Conservation (phyloP, 1,140 invertebrate genomes). For the Saccostrea cuccullata region DNA sequence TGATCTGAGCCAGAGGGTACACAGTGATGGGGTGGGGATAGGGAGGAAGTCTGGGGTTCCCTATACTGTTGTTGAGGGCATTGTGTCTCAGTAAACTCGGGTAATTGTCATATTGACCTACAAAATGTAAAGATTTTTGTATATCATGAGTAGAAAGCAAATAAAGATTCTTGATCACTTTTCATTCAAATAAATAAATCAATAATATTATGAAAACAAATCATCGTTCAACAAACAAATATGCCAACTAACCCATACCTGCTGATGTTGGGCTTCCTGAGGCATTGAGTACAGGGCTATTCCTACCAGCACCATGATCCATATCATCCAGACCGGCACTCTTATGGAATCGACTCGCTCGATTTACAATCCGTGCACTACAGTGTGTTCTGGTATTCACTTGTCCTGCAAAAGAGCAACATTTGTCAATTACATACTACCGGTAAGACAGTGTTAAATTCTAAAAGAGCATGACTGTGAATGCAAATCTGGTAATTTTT, state of each 20-base stretch:
- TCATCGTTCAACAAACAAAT: background rate
- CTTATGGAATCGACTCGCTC: slow-evolving; percentile 93
- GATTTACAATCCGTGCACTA: slow-evolving; percentile 94
- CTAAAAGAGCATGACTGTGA: too few species aligned
- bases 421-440: too few species aligned
- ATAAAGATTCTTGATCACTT: background rate
- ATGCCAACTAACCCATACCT: too few species aligned
- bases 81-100: slow-evolving; percentile 87
- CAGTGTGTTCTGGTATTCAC: slow-evolving; percentile 95
- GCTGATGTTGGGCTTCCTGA: slow-evolving; percentile 79
- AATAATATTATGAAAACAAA: background rate
- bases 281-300: slow-evolving; percentile 84
- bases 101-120: slow-evolving; percentile 74
- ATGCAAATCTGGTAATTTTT: too few species aligned
- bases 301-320: slow-evolving; percentile 83
- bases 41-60: slow-evolving; percentile 90
- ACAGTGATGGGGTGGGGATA: slow-evolving; percentile 90
- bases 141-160: background rate
- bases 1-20: slow-evolving; percentile 90
- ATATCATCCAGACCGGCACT: slow-evolving; percentile 91
- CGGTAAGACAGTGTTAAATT: too few species aligned
- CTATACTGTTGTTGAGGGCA: slow-evolving; percentile 77
- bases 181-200: background rate
- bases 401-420: slow-evolving; percentile 82
- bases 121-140: slow-evolving; percentile 7